phyloP scores from a whole-genome alignment of 2,888 invertebrate species.

The Drosophila barbarae region DNA sequence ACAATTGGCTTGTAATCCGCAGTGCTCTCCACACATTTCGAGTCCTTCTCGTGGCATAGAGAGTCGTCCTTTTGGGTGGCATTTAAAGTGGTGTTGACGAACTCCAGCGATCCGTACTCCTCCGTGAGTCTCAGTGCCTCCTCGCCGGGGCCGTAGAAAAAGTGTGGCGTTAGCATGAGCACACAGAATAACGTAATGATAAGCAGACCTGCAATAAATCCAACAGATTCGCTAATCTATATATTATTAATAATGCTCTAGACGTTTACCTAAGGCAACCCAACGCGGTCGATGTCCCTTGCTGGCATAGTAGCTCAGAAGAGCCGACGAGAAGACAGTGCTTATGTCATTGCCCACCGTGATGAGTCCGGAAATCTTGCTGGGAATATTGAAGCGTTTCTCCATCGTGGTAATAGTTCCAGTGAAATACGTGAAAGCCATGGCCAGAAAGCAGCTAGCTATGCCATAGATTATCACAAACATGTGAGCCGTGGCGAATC shows the following conservation, averaged over 20 bases:
- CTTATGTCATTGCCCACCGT: conserved; percentile 87
- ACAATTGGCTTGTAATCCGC: conserved; percentile 81
- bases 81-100: conserved; percentile 71
- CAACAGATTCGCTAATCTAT: neutral
- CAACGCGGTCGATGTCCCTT: conserved; percentile 86
- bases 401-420: conserved; percentile 87
- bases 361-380: conserved; percentile 85
- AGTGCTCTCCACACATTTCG: conserved; percentile 28
- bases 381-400: conserved; percentile 86
- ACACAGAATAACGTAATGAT: conserved; percentile 84
- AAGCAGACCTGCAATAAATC: conserved; percentile 78
- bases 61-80: conserved; percentile 12
- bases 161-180: conserved; percentile 84
- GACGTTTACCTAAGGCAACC: conserved; percentile 82
- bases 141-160: conserved; percentile 85
- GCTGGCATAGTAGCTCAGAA: conserved; percentile 85
- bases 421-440: conserved; percentile 85
- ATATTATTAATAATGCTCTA: neutral
- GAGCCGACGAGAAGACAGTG: conserved; percentile 83
- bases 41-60: conserved; percentile 31
- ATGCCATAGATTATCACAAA: conserved; percentile 83
- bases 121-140: conserved; percentile 83
- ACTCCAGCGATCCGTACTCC: conserved; percentile 81
- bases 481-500: conserved; percentile 78
- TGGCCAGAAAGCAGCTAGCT: conserved; percentile 85